phyloP scores from a whole-genome alignment of 2,113 vertebrate species.

The Sitta europaea region DNA sequence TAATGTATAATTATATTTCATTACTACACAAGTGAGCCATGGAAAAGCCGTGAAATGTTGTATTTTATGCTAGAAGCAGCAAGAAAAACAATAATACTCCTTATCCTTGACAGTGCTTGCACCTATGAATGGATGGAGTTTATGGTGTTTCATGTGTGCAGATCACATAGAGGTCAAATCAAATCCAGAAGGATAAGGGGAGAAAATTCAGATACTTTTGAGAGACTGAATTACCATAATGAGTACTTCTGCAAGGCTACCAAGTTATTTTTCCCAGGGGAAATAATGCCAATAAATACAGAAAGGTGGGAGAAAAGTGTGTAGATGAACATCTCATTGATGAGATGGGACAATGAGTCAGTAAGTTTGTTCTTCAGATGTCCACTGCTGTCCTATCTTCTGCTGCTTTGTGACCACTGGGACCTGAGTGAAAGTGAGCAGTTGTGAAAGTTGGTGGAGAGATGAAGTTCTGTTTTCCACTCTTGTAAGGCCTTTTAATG shows the following conservation, averaged over 20 bases:
- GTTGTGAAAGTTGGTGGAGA: not conserved
- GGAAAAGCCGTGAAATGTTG: not conserved
- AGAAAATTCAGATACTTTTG: not conserved
- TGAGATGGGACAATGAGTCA: not conserved
- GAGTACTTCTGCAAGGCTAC: not conserved
- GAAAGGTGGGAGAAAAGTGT: not conserved
- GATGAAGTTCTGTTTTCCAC: not conserved
- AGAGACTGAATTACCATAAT: not conserved
- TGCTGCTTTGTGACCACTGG: not conserved
- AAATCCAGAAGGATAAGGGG: not conserved
- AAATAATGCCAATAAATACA: not conserved
- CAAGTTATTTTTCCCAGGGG: not conserved
- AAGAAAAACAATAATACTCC: not conserved
- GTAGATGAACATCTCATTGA: not conserved
- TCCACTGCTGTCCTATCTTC: not conserved
- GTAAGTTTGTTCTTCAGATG: not conserved
- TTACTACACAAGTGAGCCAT: not conserved
- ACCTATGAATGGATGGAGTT: not conserved
- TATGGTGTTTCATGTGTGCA: not conserved
- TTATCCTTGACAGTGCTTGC: not conserved
- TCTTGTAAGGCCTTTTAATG: not conserved
- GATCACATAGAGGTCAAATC: not conserved
- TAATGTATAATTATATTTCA: not conserved
- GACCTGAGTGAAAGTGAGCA: not conserved
- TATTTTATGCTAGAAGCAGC: not conserved